phyloP scores from a whole-genome alignment of 2,113 vertebrate genomes.

The Microtus pennsylvanicus region DNA sequence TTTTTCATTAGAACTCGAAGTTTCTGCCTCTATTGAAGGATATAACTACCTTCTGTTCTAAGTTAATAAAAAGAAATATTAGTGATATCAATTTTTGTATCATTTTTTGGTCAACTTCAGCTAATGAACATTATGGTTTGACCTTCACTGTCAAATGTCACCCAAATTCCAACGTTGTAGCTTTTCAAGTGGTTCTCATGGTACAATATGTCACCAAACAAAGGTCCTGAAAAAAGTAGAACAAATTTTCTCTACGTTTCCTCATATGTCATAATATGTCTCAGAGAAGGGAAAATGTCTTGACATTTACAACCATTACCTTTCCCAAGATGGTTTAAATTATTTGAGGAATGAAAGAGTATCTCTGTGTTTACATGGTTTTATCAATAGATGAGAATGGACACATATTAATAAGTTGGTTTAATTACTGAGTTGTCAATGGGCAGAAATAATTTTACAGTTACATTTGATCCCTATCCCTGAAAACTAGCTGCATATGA shows the following conservation, averaged over 20 bases:
- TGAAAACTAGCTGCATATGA: conserved; percentile 24
- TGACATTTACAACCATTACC: conserved; percentile 66
- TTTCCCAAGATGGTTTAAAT: conserved; percentile 56
- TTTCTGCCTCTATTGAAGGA: neutral
- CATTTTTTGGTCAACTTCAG: neutral
- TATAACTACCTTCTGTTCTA: neutral
- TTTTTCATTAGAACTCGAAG: neutral
- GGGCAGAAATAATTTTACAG: neutral
- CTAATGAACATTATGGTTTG: neutral
- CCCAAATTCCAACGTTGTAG: neutral
- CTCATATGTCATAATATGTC: conserved; percentile 34
- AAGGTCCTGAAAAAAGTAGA: conserved; percentile 64
- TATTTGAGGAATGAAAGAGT: neutral
- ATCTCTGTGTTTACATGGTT: neutral
- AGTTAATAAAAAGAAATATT: neutral
- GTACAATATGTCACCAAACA: conserved; percentile 45
- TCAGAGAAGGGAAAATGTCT: conserved; percentile 49
- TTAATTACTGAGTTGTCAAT: conserved; percentile 28
- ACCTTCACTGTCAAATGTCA: neutral
- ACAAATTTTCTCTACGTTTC: conserved; percentile 46
- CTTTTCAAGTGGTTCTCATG: conserved; percentile 29
- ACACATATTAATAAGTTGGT: conserved; percentile 4
- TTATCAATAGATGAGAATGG: neutral
- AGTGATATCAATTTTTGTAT: neutral
- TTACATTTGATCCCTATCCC: neutral